Evolutionary conservation across 2,888 invertebrate genomes (phyloP), one percentile per base, ranked within the genome.

Genomic region (Netelia fuscicornis): DNA sequence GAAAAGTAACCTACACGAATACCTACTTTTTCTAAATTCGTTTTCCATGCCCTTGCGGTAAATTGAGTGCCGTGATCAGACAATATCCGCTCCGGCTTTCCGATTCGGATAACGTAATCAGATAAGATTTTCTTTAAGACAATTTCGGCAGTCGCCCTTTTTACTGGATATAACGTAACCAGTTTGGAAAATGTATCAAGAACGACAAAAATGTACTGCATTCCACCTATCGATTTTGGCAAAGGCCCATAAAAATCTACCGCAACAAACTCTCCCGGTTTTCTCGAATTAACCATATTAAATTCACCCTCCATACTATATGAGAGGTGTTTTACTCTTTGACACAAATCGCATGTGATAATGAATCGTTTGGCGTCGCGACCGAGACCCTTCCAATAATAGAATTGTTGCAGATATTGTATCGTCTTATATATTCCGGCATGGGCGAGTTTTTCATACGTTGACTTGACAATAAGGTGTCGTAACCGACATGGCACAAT

Each of bases 181-280:
- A 62, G 67, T 54, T 86, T 86, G 0, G 83, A 68, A 20, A 85
- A 86, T 0, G 75, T 54, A 20, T 86, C 81, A 1, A 87, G 17
- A 42, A 84, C 64, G 0, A 84, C 83, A 23, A 84, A 83, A n/a
- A 87, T 83, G 56, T 86, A 87, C 23, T 85, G 81, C 2, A 81
- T 72, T 5, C 85, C 83, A 3, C 86, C 85, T 25, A 48, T 60
- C 0, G 75, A 78, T 0, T 6, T 54, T 1, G 84, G 86, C 0
- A 86, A 44, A 13, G 87, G 86, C 0, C 84, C 87, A 80, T 87
- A 87, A 54, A 77, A 87, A 83, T 87, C 86, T 0, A 86, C 75
- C 0, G 84, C 80, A 1, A 86, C 65, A 0, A 86, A 10, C 0
- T 87, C 84, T 11, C 70, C 60, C 17, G 84, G 86, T 9, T 52